Base-by-base conservation (phyloP, 1,140 invertebrate genomes). In the Megathymus violae region DNA sequence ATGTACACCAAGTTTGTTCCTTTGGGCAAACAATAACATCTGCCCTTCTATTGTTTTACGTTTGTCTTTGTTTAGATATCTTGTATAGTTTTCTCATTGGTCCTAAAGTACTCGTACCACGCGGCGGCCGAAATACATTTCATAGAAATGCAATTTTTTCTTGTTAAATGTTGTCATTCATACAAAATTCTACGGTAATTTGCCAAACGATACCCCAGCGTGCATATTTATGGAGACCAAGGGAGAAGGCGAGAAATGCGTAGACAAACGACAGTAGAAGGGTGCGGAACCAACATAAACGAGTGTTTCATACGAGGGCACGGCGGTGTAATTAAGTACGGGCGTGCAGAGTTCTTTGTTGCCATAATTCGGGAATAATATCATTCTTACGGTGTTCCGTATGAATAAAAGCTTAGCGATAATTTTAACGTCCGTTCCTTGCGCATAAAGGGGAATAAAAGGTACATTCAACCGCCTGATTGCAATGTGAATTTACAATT, bases 211-310 rank as follows among this genome's bases (percentile, higher is more conserved):
- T 19, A 38, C 31, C 43, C 44, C 44, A 17, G 44, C 62, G 41
- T 64, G 62, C 62, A 64, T 64, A 64, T 64, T 64, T 56, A 64
- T 64, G n/a, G 44, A 38, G 40, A 41, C 40, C 48, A 10, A 19
- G 43, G 31, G 43, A 54, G 36, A 31, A 48, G 44, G 62, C 40
- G 31, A 47, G 43, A 44, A 46, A 43, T 59, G 54, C 54, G 54
- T 59, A 59, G 54, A 59, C 46, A 59, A 59, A 59, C 47, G 54
- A 59, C 54, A 59, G 43, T 47, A 31, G 27, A 59, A 59, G 54
- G 54, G 54, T 59, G 54, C 54, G 54, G 54, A 46, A 58, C 41
- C 54, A 47, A 46, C 43, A 47, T 46, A 59, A 59, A 59, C 27
- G 54, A 59, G 54, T 47, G 54, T 59, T 59, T 59, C 54, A 59